A percentile compares a stretch with the other conserved stretches of the same genome.
These are phyloP conservation scores for Phylloscopus collybita DNA, from an alignment of 2,797 vertebrate species.

Conservation along the genomic window DNA sequence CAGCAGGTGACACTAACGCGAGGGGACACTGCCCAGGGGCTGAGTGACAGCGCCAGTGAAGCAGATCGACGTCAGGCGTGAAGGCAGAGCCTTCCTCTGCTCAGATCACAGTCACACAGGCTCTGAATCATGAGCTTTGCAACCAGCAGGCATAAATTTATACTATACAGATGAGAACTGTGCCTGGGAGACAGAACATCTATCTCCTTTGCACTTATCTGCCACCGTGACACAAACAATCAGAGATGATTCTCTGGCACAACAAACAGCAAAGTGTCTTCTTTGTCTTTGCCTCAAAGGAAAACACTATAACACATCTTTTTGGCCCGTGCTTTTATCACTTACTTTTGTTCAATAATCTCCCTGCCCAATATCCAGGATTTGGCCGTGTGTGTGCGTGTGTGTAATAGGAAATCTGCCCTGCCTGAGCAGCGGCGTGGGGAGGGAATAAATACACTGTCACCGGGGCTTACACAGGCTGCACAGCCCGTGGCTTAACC, in stretches of 20 bases:
- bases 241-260: slow-evolving; percentile 75
- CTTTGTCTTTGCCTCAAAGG: slow-evolving; percentile 75
- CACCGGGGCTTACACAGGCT: not conserved
- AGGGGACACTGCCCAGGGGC: slow-evolving; percentile 5
- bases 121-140: slow-evolving; percentile 68
- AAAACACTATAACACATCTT: slow-evolving; percentile 72
- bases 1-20: not conserved
- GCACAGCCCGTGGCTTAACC: slow-evolving; percentile 28
- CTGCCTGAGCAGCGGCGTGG: slow-evolving; percentile 18
- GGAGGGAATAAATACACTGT: slow-evolving; percentile 49
- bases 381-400: slow-evolving; percentile 18
- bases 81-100: slow-evolving; percentile 26
- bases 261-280: slow-evolving; percentile 74
- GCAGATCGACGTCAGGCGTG: not conserved
- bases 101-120: not conserved
- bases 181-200: slow-evolving; percentile 72
- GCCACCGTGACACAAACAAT: slow-evolving; percentile 74
- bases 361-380: slow-evolving; percentile 32
- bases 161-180: slow-evolving; percentile 68
- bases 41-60: not conserved
- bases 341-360: slow-evolving; percentile 74
- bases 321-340: slow-evolving; percentile 66
- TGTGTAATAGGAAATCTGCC: slow-evolving; percentile 59
- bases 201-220: slow-evolving; percentile 75
- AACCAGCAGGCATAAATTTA: slow-evolving; percentile 72